These are phyloP conservation scores for Heteropelma amictum DNA, from an alignment of 2,888 invertebrate species.

Conservation along the genomic window DNA sequence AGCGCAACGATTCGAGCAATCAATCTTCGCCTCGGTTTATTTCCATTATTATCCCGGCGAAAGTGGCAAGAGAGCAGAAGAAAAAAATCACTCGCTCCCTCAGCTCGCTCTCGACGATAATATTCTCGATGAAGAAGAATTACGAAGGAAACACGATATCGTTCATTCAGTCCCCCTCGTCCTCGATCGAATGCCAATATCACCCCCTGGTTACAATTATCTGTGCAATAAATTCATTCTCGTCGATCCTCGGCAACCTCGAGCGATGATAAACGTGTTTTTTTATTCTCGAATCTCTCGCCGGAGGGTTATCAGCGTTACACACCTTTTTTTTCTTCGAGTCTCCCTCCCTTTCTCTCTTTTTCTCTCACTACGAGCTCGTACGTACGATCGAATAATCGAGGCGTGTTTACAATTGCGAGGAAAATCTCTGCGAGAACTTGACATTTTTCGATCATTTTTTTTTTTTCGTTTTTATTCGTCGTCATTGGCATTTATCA, in stretches of 20 bases:
- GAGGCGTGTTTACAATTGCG: constrained; percentile 39
- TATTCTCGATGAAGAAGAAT: constrained; percentile 8
- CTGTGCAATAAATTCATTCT: constrained; percentile 69
- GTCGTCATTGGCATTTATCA: too few relatives aligned
- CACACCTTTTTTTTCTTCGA: constrained; percentile 60
- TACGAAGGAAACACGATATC: neutral
- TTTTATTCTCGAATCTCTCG: constrained; percentile 61
- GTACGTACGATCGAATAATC: too few relatives aligned
- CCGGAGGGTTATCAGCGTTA: constrained; percentile 67
- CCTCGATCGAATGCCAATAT: constrained; percentile 66
- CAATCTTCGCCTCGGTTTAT: too few relatives aligned
- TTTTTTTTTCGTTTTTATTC: too few relatives aligned
- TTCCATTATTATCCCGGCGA: too few relatives aligned
- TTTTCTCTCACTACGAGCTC: too few relatives aligned
- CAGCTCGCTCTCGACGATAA: too few relatives aligned
- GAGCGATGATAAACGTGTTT: constrained; percentile 62
- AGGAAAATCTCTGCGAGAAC: constrained; percentile 48
- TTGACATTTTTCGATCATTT: neutral
- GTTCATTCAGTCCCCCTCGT: constrained; percentile 35
- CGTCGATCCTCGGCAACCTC: constrained; percentile 62
- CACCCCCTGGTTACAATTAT: constrained; percentile 75
- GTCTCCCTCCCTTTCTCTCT: too few relatives aligned
- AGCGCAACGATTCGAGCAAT: too few relatives aligned
- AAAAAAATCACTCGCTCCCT: too few relatives aligned
- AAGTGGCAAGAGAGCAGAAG: too few relatives aligned